Percentiles rank a stretch among this genome's conserved stretches.
Evolutionary conservation across 1,140 invertebrate genomes (phyloP).

Genomic region (Temnothorax curvispinosus): DNA sequence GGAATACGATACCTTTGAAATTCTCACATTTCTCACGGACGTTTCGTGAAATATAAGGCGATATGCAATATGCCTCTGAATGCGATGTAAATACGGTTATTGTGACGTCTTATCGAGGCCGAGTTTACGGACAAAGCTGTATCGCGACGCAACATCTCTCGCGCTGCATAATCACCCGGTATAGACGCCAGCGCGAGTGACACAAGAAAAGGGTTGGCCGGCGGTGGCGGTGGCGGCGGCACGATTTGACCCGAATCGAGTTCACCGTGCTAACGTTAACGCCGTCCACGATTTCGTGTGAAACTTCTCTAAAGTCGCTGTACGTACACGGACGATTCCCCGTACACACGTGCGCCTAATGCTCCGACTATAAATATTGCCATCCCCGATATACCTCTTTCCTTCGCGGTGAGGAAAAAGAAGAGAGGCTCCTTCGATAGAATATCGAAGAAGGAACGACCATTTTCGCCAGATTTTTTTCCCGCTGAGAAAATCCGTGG

Average conservation of each 20-base stretch:
- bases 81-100: slow-evolving; percentile 22
- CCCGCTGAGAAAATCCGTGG: slow-evolving; percentile 40
- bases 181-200: slow-evolving; percentile 52
- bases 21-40: neutral
- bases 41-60: neutral
- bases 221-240: slow-evolving; percentile 31
- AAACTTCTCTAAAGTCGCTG: slow-evolving; percentile 63
- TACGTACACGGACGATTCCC: slow-evolving; percentile 58
- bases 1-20: neutral
- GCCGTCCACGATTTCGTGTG: slow-evolving; percentile 61
- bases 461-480: slow-evolving; percentile 64
- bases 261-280: slow-evolving; percentile 39
- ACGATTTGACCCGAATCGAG: slow-evolving; percentile 71
- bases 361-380: slow-evolving; percentile 74
- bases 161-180: slow-evolving; percentile 35
- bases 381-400: slow-evolving; percentile 27
- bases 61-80: neutral
- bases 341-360: slow-evolving; percentile 60
- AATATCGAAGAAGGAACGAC: slow-evolving; percentile 41
- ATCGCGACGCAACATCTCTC: slow-evolving; percentile 20
- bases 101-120: slow-evolving; percentile 16
- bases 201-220: slow-evolving; percentile 62
- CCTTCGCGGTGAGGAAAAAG: neutral
- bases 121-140: slow-evolving; percentile 33
- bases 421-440: slow-evolving; percentile 65